A percentile compares a stretch with the other conserved stretches of the same genome.
Evolutionary conservation across 2,113 vertebrate species (phyloP).

Genomic region (Alligator sinensis): DNA sequence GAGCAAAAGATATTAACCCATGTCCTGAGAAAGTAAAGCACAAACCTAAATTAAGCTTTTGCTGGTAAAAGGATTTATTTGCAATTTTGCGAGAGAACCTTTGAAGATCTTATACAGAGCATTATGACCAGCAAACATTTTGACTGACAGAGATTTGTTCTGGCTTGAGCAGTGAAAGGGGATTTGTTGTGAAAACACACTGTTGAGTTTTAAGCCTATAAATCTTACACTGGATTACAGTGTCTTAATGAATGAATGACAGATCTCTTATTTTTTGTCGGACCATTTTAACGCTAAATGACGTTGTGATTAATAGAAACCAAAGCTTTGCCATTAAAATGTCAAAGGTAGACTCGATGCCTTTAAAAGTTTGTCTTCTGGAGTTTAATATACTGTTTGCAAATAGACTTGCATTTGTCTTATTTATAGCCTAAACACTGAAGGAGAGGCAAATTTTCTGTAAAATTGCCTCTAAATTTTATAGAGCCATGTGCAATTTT

Average conservation of each 20-base stretch:
- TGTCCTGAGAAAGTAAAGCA: slow-evolving; percentile 75
- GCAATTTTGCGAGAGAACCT: slow-evolving; percentile 75
- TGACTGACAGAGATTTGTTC: slow-evolving; percentile 75
- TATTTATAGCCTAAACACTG: slow-evolving; percentile 59
- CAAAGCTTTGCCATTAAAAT: slow-evolving; percentile 82
- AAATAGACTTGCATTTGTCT: slow-evolving; percentile 83
- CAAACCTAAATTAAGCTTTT: slow-evolving; percentile 79
- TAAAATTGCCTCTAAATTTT: slow-evolving; percentile 74
- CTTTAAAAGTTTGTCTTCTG: slow-evolving; percentile 83
- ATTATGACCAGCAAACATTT: slow-evolving; percentile 76
- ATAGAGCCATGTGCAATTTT: slow-evolving; percentile 58
- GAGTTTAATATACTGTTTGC: slow-evolving; percentile 85
- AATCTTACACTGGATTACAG: slow-evolving; percentile 84
- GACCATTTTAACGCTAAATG: slow-evolving; percentile 81
- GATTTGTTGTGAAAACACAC: slow-evolving; percentile 83
- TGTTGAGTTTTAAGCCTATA: slow-evolving; percentile 76
- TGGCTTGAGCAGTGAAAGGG: slow-evolving; percentile 75
- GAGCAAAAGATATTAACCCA: slow-evolving; percentile 74
- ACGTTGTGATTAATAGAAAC: slow-evolving; percentile 83
- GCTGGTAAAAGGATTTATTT: slow-evolving; percentile 79
- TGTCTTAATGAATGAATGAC: slow-evolving; percentile 84
- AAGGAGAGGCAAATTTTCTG: slow-evolving; percentile 65
- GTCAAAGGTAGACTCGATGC: slow-evolving; percentile 78
- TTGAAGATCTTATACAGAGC: slow-evolving; percentile 76
- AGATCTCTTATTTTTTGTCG: slow-evolving; percentile 76